These are phyloP conservation scores for Tragelaphus strepsiceros DNA, from an alignment of 2,113 vertebrate species.

Conservation along the genomic window DNA sequence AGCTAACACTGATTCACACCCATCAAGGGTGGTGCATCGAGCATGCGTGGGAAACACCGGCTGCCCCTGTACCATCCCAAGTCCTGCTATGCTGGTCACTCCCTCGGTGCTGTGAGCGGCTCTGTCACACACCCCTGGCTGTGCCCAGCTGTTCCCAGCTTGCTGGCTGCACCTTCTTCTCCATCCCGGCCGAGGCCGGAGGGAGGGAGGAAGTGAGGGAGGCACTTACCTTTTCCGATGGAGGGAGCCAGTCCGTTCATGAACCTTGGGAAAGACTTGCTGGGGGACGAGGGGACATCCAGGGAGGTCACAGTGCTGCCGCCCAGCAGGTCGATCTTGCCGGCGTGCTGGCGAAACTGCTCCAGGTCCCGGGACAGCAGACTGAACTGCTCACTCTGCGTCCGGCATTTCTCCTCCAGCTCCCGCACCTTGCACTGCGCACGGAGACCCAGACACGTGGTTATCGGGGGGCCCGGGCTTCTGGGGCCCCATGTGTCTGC, in stretches of 20 bases:
- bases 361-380: constrained; percentile 95
- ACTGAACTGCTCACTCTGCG: constrained; percentile 96
- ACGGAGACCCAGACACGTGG: not conserved
- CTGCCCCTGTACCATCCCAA: rapidly evolving
- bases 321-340: constrained; percentile 90
- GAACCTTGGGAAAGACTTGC: constrained; percentile 87
- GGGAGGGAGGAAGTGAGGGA: not conserved
- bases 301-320: constrained; percentile 76
- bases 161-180: not conserved
- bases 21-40: rapidly evolving
- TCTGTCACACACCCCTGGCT: not conserved
- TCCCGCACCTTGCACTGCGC: constrained; percentile 93
- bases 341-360: constrained; percentile 91
- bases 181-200: rapidly evolving
- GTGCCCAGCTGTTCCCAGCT: not conserved
- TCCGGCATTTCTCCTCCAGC: constrained; percentile 96
- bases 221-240: constrained; percentile 87
- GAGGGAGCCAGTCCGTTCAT: constrained; percentile 92
- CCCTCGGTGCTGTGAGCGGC: rapidly evolving
- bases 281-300: constrained; percentile 80
- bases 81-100: not conserved
- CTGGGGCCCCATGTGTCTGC: rapidly evolving
- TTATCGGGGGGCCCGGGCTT: rapidly evolving
- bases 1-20: rapidly evolving
- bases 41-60: rapidly evolving